Percentiles rank a stretch among this genome's conserved stretches.
phyloP scores from a whole-genome alignment of 2,113 vertebrate species.

The Xiphias gladius region DNA sequence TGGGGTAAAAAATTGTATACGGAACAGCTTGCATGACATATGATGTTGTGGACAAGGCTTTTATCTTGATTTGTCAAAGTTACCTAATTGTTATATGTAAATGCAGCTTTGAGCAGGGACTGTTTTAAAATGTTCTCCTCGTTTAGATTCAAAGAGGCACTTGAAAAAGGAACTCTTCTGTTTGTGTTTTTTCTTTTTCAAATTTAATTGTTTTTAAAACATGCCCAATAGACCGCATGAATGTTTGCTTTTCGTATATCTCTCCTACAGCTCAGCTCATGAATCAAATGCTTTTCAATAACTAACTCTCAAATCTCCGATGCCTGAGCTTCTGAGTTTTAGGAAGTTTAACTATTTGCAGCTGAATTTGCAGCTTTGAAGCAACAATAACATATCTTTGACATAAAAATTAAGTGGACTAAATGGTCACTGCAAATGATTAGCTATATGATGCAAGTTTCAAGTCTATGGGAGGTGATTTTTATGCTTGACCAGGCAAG shows the following conservation, averaged over 20 bases:
- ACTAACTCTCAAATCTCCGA: background rate
- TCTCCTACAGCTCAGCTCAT: background rate
- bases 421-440: background rate
- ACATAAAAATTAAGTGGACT: background rate
- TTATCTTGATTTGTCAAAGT: background rate
- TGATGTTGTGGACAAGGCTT: background rate
- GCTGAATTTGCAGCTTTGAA: background rate
- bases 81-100: background rate
- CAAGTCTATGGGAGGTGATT: background rate
- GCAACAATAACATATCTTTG: background rate
- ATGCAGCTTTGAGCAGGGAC: background rate
- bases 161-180: background rate
- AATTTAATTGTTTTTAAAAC: background rate
- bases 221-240: background rate
- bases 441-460: background rate
- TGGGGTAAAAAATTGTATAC: background rate
- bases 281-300: background rate
- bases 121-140: background rate
- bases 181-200: background rate
- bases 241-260: background rate
- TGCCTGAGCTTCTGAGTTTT: background rate
- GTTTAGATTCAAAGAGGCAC: background rate
- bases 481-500: conserved; percentile 7
- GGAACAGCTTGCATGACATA: background rate
- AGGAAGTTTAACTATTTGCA: background rate